A percentile compares a stretch with the other conserved stretches of the same genome.
These are phyloP conservation scores for Acanthoscelides obtectus DNA, from an alignment of 2,888 invertebrate species.

Conservation along the genomic window DNA sequence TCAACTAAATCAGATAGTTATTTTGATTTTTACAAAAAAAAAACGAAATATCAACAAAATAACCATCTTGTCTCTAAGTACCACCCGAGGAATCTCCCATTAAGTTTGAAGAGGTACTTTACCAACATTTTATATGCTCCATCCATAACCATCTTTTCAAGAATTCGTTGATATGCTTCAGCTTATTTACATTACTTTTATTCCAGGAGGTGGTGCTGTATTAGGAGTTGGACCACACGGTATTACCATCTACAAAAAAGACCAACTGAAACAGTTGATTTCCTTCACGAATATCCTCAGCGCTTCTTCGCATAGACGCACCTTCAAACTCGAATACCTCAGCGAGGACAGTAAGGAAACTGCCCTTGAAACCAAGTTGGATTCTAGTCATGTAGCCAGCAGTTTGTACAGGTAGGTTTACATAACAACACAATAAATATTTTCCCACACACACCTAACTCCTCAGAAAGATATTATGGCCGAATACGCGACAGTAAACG, in stretches of 20 bases:
- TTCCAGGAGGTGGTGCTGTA: slow-evolving; percentile 41
- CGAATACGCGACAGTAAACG: no score
- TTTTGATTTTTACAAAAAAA: no score
- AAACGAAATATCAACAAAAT: no score
- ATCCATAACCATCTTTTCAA: neutral
- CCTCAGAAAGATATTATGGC: no score
- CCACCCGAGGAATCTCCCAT: no score
- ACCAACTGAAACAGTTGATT: slow-evolving; percentile 65
- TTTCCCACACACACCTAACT: no score
- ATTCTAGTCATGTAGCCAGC: slow-evolving; percentile 75
- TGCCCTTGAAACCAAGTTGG: slow-evolving; percentile 72
- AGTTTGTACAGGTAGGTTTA: slow-evolving; percentile 56
- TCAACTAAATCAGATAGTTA: no score
- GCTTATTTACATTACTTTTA: no score
- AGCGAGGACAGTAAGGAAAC: slow-evolving; percentile 64
- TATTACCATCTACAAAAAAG: slow-evolving; percentile 64
- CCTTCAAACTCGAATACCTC: slow-evolving; percentile 72
- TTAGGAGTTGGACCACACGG: slow-evolving; percentile 84
- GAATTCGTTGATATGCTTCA: no score
- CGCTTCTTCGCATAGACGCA: slow-evolving; percentile 69
- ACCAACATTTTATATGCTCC: neutral
- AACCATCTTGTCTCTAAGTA: no score
- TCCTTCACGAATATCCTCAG: slow-evolving; percentile 78
- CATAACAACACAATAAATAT: no score
- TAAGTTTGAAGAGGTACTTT: no score